Conservation (phyloP, 2,888 invertebrate genomes). For the Timandra comae region DNA sequence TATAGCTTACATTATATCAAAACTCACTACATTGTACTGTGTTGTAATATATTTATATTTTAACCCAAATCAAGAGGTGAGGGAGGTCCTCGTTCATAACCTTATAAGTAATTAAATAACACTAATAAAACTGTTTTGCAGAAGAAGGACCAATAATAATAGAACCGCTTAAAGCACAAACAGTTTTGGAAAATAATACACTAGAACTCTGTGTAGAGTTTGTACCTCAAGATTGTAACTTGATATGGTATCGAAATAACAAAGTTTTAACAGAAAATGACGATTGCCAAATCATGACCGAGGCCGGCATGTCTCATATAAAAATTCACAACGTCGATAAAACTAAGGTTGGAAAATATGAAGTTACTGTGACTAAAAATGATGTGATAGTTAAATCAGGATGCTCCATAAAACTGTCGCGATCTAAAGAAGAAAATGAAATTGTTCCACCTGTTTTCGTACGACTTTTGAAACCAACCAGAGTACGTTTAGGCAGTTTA, state of each 20-base stretch:
- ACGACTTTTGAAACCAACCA: slow-evolving; percentile 82
- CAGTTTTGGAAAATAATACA: slow-evolving; percentile 82
- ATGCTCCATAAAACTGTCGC: slow-evolving; percentile 86
- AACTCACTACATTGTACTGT: no score
- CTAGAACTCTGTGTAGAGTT: slow-evolving; percentile 83
- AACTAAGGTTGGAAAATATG: slow-evolving; percentile 91
- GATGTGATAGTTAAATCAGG: slow-evolving; percentile 87
- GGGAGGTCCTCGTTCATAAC: no score
- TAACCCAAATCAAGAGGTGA: no score
- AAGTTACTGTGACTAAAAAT: slow-evolving; percentile 87
- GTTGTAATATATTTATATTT: no score
- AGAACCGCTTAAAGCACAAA: slow-evolving; percentile 85
- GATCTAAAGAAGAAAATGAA: slow-evolving; percentile 75
- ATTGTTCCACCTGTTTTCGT: slow-evolving; percentile 84
- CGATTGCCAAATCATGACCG: slow-evolving; percentile 76
- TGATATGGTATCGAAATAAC: slow-evolving; percentile 92
- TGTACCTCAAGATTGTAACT: slow-evolving; percentile 82
- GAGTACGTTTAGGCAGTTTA: slow-evolving; percentile 83
- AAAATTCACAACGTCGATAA: slow-evolving; percentile 81
- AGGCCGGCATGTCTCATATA: slow-evolving; percentile 80
- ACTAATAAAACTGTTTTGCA: slow-evolving; percentile 50
- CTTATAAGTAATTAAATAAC: background rate
- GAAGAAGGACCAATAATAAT: slow-evolving; percentile 79
- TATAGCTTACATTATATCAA: no score
- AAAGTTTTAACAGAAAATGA: slow-evolving; percentile 81